phyloP scores from a whole-genome alignment of 1,140 invertebrate species.

The Drosophila nigromelanica region DNA sequence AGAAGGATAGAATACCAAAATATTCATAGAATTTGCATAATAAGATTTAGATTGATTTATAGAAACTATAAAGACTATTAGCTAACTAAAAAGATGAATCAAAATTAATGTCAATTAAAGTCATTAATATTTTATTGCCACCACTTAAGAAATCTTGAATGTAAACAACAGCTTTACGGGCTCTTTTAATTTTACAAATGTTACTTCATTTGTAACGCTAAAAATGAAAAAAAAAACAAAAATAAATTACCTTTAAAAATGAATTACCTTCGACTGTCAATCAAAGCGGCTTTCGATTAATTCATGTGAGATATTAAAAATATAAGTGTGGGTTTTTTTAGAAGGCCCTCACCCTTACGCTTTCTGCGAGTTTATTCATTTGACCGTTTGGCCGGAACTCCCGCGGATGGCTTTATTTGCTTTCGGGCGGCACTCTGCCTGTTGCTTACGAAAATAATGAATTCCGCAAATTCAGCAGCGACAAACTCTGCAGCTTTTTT shows the following conservation, averaged over 20 bases:
- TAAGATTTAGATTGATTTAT: neutral
- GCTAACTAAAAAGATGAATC: neutral
- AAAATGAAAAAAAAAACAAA: neutral
- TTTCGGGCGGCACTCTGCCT: slow-evolving; percentile 20
- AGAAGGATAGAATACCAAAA: too few relatives aligned
- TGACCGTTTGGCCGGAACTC: neutral
- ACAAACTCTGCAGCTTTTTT: slow-evolving; percentile 49
- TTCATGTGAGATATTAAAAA: slow-evolving; percentile 33
- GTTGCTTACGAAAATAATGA: slow-evolving; percentile 47
- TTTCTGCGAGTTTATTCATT: neutral
- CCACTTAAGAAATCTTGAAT: neutral
- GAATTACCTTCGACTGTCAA: slow-evolving; percentile 16
- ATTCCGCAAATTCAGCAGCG: slow-evolving; percentile 22
- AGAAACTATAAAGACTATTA: neutral
- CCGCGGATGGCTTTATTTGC: slow-evolving; percentile 29
- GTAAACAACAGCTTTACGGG: neutral
- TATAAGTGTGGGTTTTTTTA: slow-evolving; percentile 3
- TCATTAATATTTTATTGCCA: neutral
- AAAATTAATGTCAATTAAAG: neutral
- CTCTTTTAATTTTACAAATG: neutral
- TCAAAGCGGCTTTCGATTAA: slow-evolving; percentile 22
- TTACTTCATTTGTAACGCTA: neutral
- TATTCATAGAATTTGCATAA: neutral
- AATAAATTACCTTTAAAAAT: neutral
- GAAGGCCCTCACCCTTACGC: slow-evolving; percentile 26